Percentiles rank a stretch among this genome's conserved stretches.
phyloP scores from a whole-genome alignment of 2,113 vertebrate species.

The Fulica atra region DNA sequence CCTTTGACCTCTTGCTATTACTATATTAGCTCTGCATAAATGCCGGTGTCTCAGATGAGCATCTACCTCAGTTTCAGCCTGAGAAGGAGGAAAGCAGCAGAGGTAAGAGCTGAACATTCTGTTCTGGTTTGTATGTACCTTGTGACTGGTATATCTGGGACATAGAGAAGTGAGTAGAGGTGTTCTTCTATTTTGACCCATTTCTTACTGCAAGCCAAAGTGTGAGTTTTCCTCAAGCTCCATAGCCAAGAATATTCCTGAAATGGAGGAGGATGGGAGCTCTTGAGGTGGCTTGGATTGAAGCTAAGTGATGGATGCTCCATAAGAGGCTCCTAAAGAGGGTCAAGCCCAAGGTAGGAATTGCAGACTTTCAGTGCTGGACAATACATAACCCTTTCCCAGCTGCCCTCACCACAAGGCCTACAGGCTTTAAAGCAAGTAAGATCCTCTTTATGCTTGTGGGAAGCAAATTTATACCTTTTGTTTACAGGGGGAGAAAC shows the following conservation, averaged over 20 bases:
- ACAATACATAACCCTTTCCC: not conserved
- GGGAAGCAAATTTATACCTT: not conserved
- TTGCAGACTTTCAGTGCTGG: not conserved
- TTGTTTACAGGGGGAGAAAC: not conserved
- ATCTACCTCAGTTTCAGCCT: not conserved
- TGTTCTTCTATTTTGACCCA: not conserved
- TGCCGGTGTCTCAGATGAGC: not conserved
- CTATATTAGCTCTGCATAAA: slow-evolving; percentile 40
- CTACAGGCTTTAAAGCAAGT: not conserved
- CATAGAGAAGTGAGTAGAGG: not conserved
- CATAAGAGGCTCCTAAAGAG: not conserved
- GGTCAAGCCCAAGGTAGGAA: not conserved
- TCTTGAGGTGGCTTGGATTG: not conserved
- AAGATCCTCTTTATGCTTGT: not conserved
- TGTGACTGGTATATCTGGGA: not conserved
- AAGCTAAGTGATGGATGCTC: not conserved
- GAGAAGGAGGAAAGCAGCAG: not conserved
- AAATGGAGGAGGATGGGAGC: not conserved
- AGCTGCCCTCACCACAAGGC: not conserved
- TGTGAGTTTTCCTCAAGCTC: not conserved
- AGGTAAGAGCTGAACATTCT: slow-evolving; percentile 57
- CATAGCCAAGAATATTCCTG: not conserved
- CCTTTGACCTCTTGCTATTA: slow-evolving; percentile 33
- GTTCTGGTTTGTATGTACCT: not conserved
- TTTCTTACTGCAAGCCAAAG: not conserved